Base-by-base conservation (phyloP, 2,797 vertebrate species). In the Xenops minutus region DNA sequence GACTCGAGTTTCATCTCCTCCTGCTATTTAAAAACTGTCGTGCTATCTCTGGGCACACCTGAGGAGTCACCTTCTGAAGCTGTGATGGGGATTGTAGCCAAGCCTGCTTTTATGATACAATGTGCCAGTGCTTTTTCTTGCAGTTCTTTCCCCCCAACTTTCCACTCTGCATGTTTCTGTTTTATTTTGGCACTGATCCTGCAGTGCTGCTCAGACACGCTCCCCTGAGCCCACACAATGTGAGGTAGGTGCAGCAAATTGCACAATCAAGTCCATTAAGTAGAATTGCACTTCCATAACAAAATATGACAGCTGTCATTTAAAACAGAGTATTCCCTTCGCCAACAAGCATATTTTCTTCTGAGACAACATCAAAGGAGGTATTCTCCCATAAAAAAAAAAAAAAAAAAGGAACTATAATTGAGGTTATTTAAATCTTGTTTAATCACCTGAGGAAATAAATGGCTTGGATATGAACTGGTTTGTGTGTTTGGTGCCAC, bases 291-390 rank as follows among this genome's bases (percentile, higher is more conserved):
- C 88, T 93, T 81, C 93, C 88, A 66, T 93, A 86, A 93, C 76
- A 92, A 61, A 90, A 62, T 83, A 29, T 95, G 94, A 96, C 94
- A 95, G 89, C 92, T 95, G 94, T 94, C 96, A 81, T 24, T 95
- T 95, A 89, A 81, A 88, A 62, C 10, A 5, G 66, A 93, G 82
- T 81, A 48, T 89, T 84, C 55, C 37, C 93, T 85, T 89, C 58
- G 58, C 51, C 85, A 69, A 69, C 54, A 68, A 92, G 73, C 27
- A 6, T 43, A 21, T 92, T 90, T 93, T 85, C 43, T 88, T 95
- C 79, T 61, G 44, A 91, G 75, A 41, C 39, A 88, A 29, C 36
- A 34, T 79, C 51, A 73, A 12, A 72, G 56, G 29, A 56, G 18
- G 51, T 54, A 4, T 71, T 88, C 39, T 77, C 16, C 20, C 30